Evolutionary conservation across 2,113 vertebrate species (phyloP).

Genomic region (Serilophus lunatus): DNA sequence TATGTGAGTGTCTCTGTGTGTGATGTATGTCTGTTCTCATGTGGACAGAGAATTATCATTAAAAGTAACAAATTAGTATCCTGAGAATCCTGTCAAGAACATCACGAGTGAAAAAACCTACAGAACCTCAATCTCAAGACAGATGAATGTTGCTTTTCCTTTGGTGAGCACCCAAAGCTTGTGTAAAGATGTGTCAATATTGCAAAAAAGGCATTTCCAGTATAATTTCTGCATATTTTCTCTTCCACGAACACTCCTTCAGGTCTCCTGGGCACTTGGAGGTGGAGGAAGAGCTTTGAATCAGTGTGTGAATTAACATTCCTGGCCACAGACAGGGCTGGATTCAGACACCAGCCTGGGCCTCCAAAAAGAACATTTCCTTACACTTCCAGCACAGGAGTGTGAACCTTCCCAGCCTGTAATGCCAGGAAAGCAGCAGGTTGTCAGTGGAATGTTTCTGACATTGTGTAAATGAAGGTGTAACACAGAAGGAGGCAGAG

Average conservation of each 20-base stretch:
- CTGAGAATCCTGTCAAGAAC: slow-evolving; percentile 18
- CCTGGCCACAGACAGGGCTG: background rate
- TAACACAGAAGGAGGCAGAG: background rate
- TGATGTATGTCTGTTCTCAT: background rate
- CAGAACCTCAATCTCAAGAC: background rate
- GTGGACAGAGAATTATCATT: slow-evolving; percentile 31
- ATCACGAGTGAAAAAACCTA: background rate
- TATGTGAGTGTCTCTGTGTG: background rate
- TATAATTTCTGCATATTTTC: background rate
- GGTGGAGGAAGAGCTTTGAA: background rate
- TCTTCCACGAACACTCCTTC: background rate
- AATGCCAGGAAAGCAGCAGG: rapidly evolving
- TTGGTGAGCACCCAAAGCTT: background rate
- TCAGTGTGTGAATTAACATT: background rate
- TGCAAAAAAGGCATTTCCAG: background rate
- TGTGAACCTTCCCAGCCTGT: background rate
- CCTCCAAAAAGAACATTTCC: background rate
- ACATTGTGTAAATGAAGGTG: background rate
- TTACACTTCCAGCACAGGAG: background rate
- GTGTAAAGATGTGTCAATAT: background rate
- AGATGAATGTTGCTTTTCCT: background rate
- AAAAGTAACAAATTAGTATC: slow-evolving; percentile 39
- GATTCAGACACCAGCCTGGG: background rate
- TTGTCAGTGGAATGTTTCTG: rapidly evolving
- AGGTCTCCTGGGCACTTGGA: background rate